phyloP scores from a whole-genome alignment of 2,797 vertebrate species.

The Percopsis omiscomaycus region DNA sequence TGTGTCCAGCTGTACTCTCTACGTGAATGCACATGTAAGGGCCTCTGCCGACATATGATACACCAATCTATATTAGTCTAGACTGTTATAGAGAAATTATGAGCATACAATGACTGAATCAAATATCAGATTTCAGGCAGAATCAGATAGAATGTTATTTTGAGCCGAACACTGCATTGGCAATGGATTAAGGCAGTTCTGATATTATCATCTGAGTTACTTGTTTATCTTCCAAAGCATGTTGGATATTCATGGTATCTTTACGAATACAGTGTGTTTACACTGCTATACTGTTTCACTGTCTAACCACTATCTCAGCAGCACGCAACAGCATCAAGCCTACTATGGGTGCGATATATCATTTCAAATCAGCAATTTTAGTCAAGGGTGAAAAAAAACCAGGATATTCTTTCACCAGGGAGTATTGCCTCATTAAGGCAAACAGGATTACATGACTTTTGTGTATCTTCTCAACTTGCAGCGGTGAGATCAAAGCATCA shows the following conservation, averaged over 20 bases:
- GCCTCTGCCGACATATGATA: constrained; percentile 31
- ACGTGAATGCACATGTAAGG: constrained; percentile 9
- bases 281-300: not conserved
- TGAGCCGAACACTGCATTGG: constrained; percentile 27
- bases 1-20: constrained; percentile 6
- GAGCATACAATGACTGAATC: constrained; percentile 19
- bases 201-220: constrained; percentile 1
- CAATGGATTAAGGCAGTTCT: constrained; percentile 15
- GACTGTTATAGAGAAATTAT: constrained; percentile 31
- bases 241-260: constrained; percentile 10
- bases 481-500: constrained; percentile 62
- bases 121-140: constrained; percentile 30
- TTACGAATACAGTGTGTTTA: not conserved
- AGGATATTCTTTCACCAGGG: constrained; percentile 29
- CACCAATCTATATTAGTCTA: constrained; percentile 25
- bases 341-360: constrained; percentile 13
- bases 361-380: constrained; percentile 21
- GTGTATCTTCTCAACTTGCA: constrained; percentile 51
- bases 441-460: constrained; percentile 49
- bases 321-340: constrained; percentile 4
- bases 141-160: constrained; percentile 35
- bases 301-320: constrained; percentile 1
- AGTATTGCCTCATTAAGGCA: constrained; percentile 45
- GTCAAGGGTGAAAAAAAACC: constrained; percentile 22
- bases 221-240: constrained; percentile 5